Percentiles rank a stretch among this genome's conserved stretches.
Conservation (phyloP, 2,113 vertebrate species). For the Isurus oxyrinchus region DNA sequence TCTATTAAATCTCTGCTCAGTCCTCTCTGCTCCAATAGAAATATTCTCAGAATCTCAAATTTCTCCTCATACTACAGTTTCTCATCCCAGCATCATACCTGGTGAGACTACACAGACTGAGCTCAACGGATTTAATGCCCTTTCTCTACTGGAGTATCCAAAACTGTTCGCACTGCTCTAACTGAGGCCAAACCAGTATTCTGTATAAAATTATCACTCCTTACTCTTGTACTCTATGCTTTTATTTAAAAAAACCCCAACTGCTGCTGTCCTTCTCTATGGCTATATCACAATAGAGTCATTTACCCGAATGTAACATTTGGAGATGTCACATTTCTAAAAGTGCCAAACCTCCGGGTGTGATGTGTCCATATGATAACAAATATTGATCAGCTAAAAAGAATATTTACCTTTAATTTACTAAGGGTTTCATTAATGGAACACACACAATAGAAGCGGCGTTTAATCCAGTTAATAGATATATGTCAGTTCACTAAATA, state of each 20-base stretch:
- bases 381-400: not conserved
- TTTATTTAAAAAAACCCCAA: not conserved
- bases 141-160: not conserved
- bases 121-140: not conserved
- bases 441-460: not conserved
- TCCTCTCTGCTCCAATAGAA: not conserved
- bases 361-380: not conserved
- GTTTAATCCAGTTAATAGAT: not conserved
- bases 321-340: not conserved
- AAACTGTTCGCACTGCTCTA: not conserved
- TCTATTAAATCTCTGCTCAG: not conserved
- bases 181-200: not conserved
- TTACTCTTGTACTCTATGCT: not conserved
- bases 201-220: not conserved
- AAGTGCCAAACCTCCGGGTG: not conserved
- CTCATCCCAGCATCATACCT: not conserved
- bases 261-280: not conserved
- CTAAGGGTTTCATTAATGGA: not conserved
- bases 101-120: not conserved
- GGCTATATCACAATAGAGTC: not conserved
- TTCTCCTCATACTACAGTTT: not conserved
- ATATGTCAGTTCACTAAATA: not conserved
- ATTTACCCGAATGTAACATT: not conserved
- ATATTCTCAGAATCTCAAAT: not conserved
- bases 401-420: not conserved